Evolutionary conservation across 2,888 invertebrate genomes (phyloP).

Genomic region (Hipparchia sbordonii): DNA sequence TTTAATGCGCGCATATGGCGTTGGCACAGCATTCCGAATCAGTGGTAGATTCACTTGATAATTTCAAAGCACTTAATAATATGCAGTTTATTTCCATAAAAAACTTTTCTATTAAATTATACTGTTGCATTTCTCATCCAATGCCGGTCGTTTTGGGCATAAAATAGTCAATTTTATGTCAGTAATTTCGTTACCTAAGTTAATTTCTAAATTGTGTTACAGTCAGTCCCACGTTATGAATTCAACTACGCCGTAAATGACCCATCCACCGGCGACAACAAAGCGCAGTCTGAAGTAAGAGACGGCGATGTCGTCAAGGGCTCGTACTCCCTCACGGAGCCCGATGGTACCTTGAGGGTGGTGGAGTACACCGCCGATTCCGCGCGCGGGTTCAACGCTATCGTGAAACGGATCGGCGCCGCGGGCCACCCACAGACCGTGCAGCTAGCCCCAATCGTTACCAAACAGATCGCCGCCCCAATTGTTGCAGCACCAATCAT

Average conservation of each 20-base stretch:
- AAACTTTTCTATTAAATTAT: no score
- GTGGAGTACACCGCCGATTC: slow-evolving; percentile 74
- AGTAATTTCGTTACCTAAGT: no score
- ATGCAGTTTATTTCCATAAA: no score
- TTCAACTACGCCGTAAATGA: slow-evolving; percentile 79
- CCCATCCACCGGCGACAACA: slow-evolving; percentile 74
- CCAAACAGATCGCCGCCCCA: slow-evolving; percentile 36
- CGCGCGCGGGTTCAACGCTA: slow-evolving; percentile 72
- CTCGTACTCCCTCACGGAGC: slow-evolving; percentile 72
- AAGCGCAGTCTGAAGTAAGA: slow-evolving; percentile 71
- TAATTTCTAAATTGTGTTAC: slow-evolving; percentile 35
- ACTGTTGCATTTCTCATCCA: no score
- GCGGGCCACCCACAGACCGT: slow-evolving; percentile 62
- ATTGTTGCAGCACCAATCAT: slow-evolving; percentile 11
- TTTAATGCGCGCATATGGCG: no score
- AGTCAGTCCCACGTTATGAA: slow-evolving; percentile 72
- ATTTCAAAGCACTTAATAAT: no score
- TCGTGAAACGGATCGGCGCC: slow-evolving; percentile 70
- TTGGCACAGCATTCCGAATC: no score
- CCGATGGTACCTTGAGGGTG: slow-evolving; percentile 73
- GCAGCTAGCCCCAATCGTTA: slow-evolving; percentile 26
- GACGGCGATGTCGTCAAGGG: slow-evolving; percentile 74
- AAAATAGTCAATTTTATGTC: no score
- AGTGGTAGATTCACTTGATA: no score
- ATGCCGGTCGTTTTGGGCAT: no score